Evolutionary conservation across 1,140 invertebrate genomes (phyloP), one percentile per base, ranked within the genome.

Genomic region (Wasmannia auropunctata): DNA sequence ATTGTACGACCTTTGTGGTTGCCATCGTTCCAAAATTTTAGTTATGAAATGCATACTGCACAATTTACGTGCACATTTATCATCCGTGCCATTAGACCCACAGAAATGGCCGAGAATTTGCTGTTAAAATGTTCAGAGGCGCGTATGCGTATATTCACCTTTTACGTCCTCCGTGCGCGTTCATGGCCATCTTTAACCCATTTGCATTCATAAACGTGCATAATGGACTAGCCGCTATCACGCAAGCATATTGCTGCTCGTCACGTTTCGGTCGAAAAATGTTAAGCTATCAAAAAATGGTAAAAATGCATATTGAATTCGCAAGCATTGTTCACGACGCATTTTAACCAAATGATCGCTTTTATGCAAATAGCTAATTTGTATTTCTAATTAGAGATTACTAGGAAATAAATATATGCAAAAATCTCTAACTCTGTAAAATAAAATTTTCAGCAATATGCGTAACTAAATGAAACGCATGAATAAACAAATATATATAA

Each of bases 151-250:
- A 74, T 83, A 83, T 83, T 83, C 79, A 83, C 54, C 79, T 83
- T 79, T 83, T 83, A 83, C 79, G 79, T 74, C 67, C 79, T 58
- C 74, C 79, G 40, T 43, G 79, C 79, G 79, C 79, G 79, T 74
- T 74, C 79, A 83, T 60, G 79, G 79, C 79, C 79, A 83, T 83
- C 65, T 83, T 83, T 83, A 83, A 83, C 79, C 79, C 54, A 83
- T 83, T 83, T 83, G 67, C 79, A 83, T 83, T 74, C 54, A 83
- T 83, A 83, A 83, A 83, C 67, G 79, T 25, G 79, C 67, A 74
- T 83, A 83, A 83, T 83, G 67, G 79, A 83, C 79, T 83, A 74
- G 79, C 67, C 25, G 37, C 79, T 83, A 83, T 83, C 79, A 74
- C 79, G 79, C 79, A 60, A 83, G 79, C 79, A 58, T 83, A 74